Evolutionary conservation across 2,797 vertebrate genomes (phyloP), one percentile per base, ranked within the genome.

Genomic region (Pelodytes ibericus): DNA sequence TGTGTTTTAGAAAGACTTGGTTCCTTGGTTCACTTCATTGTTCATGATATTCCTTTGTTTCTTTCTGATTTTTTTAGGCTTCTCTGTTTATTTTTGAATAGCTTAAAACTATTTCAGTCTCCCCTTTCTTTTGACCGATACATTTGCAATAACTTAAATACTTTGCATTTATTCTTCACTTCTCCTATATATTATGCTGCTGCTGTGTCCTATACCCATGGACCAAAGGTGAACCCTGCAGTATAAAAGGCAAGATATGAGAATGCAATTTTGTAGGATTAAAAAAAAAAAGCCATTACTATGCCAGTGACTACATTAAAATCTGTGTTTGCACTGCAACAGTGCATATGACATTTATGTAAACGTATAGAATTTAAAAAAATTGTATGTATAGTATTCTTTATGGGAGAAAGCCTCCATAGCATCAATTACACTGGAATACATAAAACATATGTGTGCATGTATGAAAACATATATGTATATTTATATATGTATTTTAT

Each of bases 311-410:
- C 93, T 91, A 91, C 90, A 92, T 91, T 92, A 89, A 85, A 89
- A 88, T 85, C 90, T 88, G 87, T 88, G 91, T 92, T 91, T 91
- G 94, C 95, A 96, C 95, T 96, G 96, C 93, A 97, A 88, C 95
- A 96, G 95, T 96, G 95, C 95, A 94, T 94, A 89, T 91, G 92
- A 95, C 88, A 90, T 94, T 92, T 93, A 94, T 88, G 89, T 92
- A 93, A 95, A 95, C 95, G 95, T 96, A 95, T 93, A 95, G 94
- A 91, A 91, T 93, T 89, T 80, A 84, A 92, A 91, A 85, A 81
- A 85, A 89, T 91, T 93, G 92, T 94, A 88, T 94, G 93, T 93
- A 13, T 8, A 44, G 15, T 44, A 91, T 94, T 88, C 90, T 93
- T 93, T 92, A 93, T 88, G 91, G 85, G 90, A 67, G 27, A 53